phyloP scores from a whole-genome alignment of 2,888 invertebrate genomes.

The Drosophila colorata region DNA sequence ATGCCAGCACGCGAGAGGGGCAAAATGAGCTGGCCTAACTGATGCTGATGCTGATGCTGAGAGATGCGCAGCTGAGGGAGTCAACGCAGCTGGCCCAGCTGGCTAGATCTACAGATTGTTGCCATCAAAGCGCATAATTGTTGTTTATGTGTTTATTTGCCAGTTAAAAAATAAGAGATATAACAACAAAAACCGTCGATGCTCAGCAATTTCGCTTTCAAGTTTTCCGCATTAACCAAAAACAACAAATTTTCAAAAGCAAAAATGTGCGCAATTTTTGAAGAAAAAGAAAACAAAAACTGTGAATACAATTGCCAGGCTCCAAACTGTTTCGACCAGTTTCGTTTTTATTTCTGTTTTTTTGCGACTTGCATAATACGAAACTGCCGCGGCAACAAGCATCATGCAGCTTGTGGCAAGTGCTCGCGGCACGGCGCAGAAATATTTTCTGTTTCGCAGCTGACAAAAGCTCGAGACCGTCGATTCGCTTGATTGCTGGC shows the following conservation, averaged over 20 bases:
- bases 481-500: constrained; percentile 70
- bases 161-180: constrained; percentile 36
- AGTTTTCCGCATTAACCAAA: constrained; percentile 65
- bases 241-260: constrained; percentile 30
- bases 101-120: constrained; percentile 38
- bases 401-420: constrained; percentile 57
- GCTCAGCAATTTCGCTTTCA: constrained; percentile 62
- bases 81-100: constrained; percentile 60
- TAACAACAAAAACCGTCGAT: constrained; percentile 25
- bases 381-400: constrained; percentile 17
- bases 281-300: constrained; percentile 17
- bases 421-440: constrained; percentile 63
- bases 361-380: constrained; percentile 67
- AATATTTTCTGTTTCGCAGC: constrained; percentile 66
- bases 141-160: constrained; percentile 69
- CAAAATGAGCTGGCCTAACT: constrained; percentile 23
- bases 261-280: constrained; percentile 53
- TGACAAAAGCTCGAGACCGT: constrained; percentile 61
- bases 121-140: constrained; percentile 55
- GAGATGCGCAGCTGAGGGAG: constrained; percentile 41
- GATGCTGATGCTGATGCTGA: constrained; percentile 5
- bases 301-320: constrained; percentile 13
- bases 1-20: constrained; percentile 43
- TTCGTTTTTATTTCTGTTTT: constrained; percentile 55
- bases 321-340: constrained; percentile 60